Base-by-base conservation (phyloP, 1,140 invertebrate genomes). In the Musca vetustissima region DNA sequence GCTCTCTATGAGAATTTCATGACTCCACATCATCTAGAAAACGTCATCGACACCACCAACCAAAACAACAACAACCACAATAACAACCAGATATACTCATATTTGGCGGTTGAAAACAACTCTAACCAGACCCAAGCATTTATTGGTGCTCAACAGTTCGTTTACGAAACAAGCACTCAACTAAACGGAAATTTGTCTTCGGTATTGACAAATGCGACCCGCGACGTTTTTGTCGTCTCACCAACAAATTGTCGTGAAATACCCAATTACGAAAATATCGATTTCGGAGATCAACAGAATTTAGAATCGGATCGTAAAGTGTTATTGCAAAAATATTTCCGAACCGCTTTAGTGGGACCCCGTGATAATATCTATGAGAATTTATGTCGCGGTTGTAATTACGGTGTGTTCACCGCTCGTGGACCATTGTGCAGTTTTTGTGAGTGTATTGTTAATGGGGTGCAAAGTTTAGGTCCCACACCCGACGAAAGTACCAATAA, bases 381-480 rank as follows among this genome's bases (percentile, higher is more conserved):
- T 73, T 32, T 81, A n/a, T 81, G 79, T 49, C 73, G 72, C 21
- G 79, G 79, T 61, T 81, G 79, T 36, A 78, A 79, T 49, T 81
- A 81, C 43, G 79, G 79, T 2, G 76, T 81, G 4, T 81, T 81
- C 47, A 75, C 67, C 1, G 76, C 79, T n/a, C 72, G 73, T 57
- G 79, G 79, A n/a, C 72, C 69, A 1, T 76, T 78, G 64, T 81
- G 79, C 25, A 71, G 77, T 57, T 81, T 81, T 70, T 81, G 79
- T 24, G 73, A 77, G 72, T 81, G 74, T 59, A 73, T 81, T 48
- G 74, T 78, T 0, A 74, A 73, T 57, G 79, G 79, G 36, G 73
- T 73, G 6, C 19, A 43, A 13, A 43, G 36, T 43, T 43, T 43
- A 13, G 36, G 36, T 8, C 36, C 36, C 36, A 71, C 74, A 0